Percentiles rank a stretch among this genome's conserved stretches.
Evolutionary conservation across 2,113 vertebrate species (phyloP).

Genomic region (Grantiella picta): DNA sequence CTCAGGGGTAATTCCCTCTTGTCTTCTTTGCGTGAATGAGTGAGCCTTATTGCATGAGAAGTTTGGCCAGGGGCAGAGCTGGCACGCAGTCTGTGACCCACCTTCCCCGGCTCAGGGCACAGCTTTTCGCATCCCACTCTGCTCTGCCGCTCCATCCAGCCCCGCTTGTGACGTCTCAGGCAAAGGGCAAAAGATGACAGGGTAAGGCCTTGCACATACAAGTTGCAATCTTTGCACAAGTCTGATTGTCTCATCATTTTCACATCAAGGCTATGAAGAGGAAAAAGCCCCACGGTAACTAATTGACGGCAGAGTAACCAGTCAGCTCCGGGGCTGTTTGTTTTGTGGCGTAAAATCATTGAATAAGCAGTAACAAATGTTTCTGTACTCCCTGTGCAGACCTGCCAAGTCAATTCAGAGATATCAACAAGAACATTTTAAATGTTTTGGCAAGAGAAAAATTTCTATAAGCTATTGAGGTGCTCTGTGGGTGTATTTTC

Average conservation of each 20-base stretch:
- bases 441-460: background rate
- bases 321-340: background rate
- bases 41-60: background rate
- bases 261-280: background rate
- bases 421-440: background rate
- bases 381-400: background rate
- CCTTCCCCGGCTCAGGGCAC: accelerated
- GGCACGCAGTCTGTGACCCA: background rate
- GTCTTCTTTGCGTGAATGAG: background rate
- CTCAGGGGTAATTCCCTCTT: background rate
- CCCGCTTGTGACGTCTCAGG: background rate
- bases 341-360: background rate
- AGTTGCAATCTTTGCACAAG: background rate
- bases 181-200: background rate
- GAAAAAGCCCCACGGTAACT: background rate
- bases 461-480: background rate
- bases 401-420: background rate
- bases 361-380: background rate
- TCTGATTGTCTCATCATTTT: background rate
- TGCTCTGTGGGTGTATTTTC: background rate
- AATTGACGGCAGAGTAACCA: background rate
- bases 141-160: background rate
- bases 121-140: accelerated
- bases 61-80: background rate
- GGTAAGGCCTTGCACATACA: background rate